Evolutionary conservation across 1,140 invertebrate species (phyloP).

Genomic region (Drosophila nigromelanica): DNA sequence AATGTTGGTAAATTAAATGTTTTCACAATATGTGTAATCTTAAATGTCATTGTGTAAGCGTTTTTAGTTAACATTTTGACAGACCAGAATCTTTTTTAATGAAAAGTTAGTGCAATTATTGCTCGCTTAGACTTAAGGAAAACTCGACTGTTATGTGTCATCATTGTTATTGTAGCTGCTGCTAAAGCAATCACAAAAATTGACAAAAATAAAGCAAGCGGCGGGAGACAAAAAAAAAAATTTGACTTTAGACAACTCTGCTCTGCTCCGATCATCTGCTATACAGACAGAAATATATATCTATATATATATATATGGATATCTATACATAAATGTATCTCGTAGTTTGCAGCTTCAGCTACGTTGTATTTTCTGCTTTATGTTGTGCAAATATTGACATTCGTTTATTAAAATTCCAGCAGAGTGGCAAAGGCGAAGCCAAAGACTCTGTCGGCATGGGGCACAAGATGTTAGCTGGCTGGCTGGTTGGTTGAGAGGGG

Average conservation of each 20-base stretch:
- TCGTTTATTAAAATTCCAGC: constrained; percentile 82
- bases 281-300: not conserved
- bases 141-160: not conserved
- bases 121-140: not conserved
- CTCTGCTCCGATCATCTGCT: not conserved
- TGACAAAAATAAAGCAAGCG: constrained; percentile 60
- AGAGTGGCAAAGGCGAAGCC: constrained; percentile 61
- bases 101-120: not conserved
- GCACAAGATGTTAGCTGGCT: constrained; percentile 19
- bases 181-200: constrained; percentile 40
- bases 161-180: constrained; percentile 13
- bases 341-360: constrained; percentile 41
- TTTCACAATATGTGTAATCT: not conserved
- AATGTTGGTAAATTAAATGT: too few relatives aligned
- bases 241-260: constrained; percentile 38
- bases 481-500: not conserved
- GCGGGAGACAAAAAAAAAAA: constrained; percentile 30
- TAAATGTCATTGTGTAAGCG: not conserved
- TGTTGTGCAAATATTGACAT: constrained; percentile 82
- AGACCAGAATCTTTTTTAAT: not conserved
- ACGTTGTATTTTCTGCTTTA: constrained; percentile 81
- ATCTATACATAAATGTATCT: constrained; percentile 30
- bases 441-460: constrained; percentile 38
- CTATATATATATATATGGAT: constrained; percentile 6
- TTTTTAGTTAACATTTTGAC: too few relatives aligned